Percentiles rank a stretch among this genome's conserved stretches.
These are phyloP conservation scores for Lagorchestes hirsutus DNA, from an alignment of 2,797 vertebrate species.

Conservation along the genomic window DNA sequence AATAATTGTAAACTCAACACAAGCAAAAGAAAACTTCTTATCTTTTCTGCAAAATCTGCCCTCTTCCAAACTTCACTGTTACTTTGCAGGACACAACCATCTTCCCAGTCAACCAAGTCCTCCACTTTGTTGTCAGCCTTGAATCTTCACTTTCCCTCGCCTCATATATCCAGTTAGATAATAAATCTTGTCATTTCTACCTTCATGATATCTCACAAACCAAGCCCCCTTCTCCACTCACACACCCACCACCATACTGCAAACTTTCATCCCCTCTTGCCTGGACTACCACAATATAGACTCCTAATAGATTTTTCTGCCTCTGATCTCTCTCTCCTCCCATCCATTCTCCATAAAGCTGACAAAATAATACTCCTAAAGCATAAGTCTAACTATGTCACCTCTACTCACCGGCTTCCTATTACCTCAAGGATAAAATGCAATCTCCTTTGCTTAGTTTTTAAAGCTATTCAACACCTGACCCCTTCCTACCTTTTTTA, in stretches of 20 bases:
- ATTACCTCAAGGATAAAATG: not conserved
- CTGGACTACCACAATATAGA: not conserved
- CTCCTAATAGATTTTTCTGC: not conserved
- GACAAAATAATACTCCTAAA: not conserved
- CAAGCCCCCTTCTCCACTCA: not conserved
- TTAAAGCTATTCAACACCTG: not conserved
- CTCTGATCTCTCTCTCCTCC: not conserved
- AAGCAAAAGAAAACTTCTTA: not conserved
- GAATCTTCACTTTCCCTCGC: not conserved
- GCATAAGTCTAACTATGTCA: not conserved
- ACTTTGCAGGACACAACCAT: not conserved
- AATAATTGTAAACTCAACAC: not conserved
- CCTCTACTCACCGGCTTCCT: not conserved
- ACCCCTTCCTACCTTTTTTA: not conserved
- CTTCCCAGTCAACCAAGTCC: not conserved
- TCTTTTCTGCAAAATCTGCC: not conserved
- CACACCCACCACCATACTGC: not conserved
- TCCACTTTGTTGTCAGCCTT: not conserved
- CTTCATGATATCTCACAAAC: not conserved
- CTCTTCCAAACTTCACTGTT: not conserved
- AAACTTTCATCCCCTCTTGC: not conserved
- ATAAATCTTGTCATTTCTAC: not conserved
- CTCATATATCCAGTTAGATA: not conserved
- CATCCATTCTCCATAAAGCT: not conserved
- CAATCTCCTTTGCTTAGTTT: not conserved